Percentiles rank a stretch among this genome's conserved stretches.
Evolutionary conservation across 2,113 vertebrate genomes (phyloP).

Genomic region (Phaethon lepturus): DNA sequence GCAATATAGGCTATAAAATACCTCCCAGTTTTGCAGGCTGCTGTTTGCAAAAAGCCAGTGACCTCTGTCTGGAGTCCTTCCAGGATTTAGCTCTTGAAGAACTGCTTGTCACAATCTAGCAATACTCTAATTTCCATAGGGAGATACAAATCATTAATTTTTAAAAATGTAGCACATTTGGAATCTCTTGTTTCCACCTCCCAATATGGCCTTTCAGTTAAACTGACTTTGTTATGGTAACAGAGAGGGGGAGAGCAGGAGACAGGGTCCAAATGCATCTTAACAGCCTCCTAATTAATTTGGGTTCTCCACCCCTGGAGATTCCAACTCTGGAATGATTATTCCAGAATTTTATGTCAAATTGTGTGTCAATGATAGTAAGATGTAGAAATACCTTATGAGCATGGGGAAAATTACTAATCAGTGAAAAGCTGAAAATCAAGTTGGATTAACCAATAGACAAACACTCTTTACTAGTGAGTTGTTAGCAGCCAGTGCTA

Average conservation of each 20-base stretch:
- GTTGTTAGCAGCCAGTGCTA: background rate
- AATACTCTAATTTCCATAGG: slow-evolving; percentile 33
- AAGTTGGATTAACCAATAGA: background rate
- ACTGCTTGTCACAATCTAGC: slow-evolving; percentile 49
- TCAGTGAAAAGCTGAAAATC: background rate
- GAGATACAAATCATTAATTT: slow-evolving; percentile 65
- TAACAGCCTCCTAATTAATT: background rate
- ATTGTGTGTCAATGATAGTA: background rate
- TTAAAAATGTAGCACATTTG: slow-evolving; percentile 57
- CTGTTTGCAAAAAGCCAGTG: slow-evolving; percentile 9
- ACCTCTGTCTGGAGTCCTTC: slow-evolving; percentile 60
- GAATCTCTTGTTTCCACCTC: slow-evolving; percentile 40
- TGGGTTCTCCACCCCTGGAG: background rate
- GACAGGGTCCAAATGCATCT: background rate
- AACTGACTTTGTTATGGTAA: slow-evolving; percentile 30
- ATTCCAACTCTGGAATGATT: background rate
- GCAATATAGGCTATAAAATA: background rate
- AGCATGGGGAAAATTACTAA: background rate
- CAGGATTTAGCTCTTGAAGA: slow-evolving; percentile 55
- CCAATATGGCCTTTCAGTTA: slow-evolving; percentile 41
- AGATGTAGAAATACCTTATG: background rate
- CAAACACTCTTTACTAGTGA: background rate
- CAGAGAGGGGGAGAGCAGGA: background rate
- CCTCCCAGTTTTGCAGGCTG: background rate
- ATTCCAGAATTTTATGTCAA: background rate